These are phyloP conservation scores for Gadopsis marmoratus DNA, from an alignment of 2,797 vertebrate genomes.

Conservation along the genomic window DNA sequence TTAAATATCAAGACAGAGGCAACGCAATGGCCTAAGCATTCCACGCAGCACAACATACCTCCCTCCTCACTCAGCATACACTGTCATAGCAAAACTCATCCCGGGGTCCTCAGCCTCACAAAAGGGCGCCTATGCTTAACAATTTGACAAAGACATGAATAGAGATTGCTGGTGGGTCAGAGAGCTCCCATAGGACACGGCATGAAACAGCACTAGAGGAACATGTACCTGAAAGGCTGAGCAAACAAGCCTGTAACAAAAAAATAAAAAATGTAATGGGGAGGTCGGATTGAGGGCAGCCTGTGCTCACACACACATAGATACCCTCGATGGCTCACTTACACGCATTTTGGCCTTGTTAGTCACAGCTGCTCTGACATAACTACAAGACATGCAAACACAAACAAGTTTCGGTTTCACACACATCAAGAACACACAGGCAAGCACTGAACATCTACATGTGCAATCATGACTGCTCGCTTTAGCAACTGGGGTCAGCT, in stretches of 20 bases:
- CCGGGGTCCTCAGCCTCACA: slow-evolving; percentile 41
- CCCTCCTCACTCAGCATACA: slow-evolving; percentile 17
- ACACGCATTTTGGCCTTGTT: slow-evolving; percentile 19
- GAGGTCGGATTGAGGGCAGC: slow-evolving; percentile 38
- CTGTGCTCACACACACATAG: slow-evolving; percentile 29
- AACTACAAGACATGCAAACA: slow-evolving; percentile 20
- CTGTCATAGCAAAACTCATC: slow-evolving; percentile 51
- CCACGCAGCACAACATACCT: slow-evolving; percentile 41
- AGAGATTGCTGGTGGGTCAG: slow-evolving; percentile 50
- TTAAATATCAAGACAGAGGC: slow-evolving; percentile 74
- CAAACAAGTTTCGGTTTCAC: neutral
- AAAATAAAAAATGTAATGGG: neutral
- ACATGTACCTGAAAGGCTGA: slow-evolving; percentile 40
- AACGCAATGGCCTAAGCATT: slow-evolving; percentile 48
- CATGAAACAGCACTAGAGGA: slow-evolving; percentile 31
- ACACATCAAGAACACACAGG: neutral
- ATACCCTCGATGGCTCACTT: slow-evolving; percentile 29
- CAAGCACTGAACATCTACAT: slow-evolving; percentile 4
- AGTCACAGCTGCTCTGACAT: slow-evolving; percentile 28
- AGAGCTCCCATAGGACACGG: slow-evolving; percentile 46
- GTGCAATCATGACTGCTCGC: neutral
- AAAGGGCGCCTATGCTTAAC: slow-evolving; percentile 63
- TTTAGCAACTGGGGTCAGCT: slow-evolving; percentile 9
- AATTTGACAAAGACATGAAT: slow-evolving; percentile 62
- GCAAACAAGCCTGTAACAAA: slow-evolving; percentile 35